Conservation (phyloP, 2,797 vertebrate genomes). For the Merluccius polli region DNA sequence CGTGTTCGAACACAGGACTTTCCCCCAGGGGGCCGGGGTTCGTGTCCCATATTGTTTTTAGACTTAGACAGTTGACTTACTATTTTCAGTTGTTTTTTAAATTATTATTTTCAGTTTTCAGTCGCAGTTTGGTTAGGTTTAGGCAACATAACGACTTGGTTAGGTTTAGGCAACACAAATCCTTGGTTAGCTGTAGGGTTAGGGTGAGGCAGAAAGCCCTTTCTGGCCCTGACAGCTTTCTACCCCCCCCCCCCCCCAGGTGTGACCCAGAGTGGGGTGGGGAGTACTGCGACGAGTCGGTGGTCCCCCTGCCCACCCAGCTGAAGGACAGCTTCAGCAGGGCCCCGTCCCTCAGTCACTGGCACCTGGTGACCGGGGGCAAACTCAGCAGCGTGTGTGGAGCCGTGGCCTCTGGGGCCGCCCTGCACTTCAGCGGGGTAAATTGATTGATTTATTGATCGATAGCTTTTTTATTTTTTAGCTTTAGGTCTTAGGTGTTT, state of each 20-base stretch:
- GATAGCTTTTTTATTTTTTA: background rate
- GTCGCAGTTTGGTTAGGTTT: too few species aligned
- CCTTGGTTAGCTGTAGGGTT: background rate
- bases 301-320: constrained; percentile 82
- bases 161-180: too few species aligned
- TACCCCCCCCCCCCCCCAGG: constrained; percentile 58
- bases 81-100: too few species aligned
- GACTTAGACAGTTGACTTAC: too few species aligned
- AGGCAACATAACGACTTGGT: too few species aligned
- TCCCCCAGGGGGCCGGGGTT: too few species aligned
- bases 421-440: constrained; percentile 97
- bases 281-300: constrained; percentile 89
- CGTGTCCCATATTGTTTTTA: too few species aligned
- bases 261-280: constrained; percentile 94
- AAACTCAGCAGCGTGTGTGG: constrained; percentile 94
- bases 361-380: constrained; percentile 89
- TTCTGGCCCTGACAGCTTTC: constrained; percentile 12
- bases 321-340: constrained; percentile 98
- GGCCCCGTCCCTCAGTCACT: constrained; percentile 86
- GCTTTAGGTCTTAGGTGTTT: background rate
- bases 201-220: too few species aligned
- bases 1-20: too few species aligned
- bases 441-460: background rate
- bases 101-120: too few species aligned
- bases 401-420: constrained; percentile 92